A percentile compares a stretch with the other conserved stretches of the same genome.
phyloP scores from a whole-genome alignment of 2,888 invertebrate species.

The Agriopis aurantiaria region DNA sequence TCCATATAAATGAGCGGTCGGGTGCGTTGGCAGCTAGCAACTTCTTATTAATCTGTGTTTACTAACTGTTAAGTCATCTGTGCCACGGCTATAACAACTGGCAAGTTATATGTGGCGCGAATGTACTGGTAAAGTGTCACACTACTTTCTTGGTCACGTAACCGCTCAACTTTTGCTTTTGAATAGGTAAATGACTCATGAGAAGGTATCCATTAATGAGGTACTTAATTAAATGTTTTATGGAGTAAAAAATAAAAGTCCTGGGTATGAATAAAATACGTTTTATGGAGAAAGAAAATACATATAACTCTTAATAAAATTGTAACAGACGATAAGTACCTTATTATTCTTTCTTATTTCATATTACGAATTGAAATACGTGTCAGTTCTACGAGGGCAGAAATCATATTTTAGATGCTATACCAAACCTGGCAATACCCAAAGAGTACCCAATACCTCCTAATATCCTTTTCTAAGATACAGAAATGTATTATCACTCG shows the following conservation, averaged over 20 bases:
- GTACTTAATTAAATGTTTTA: not conserved
- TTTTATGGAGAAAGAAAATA: slow-evolving; percentile 6
- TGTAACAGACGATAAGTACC: not conserved
- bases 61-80: slow-evolving; percentile 27
- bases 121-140: slow-evolving; percentile 75
- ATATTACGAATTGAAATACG: too few relatives aligned
- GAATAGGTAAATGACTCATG: slow-evolving; percentile 53
- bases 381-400: too few relatives aligned
- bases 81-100: slow-evolving; percentile 14
- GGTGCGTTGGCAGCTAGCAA: slow-evolving; percentile 59
- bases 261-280: not conserved
- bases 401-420: not conserved
- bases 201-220: slow-evolving; percentile 38
- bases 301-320: not conserved
- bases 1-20: slow-evolving; percentile 82
- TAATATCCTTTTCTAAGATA: not conserved
- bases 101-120: slow-evolving; percentile 33
- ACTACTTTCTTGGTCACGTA: slow-evolving; percentile 72
- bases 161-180: slow-evolving; percentile 68
- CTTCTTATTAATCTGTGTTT: slow-evolving; percentile 26
- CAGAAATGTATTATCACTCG: slow-evolving; percentile 20
- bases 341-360: not conserved
- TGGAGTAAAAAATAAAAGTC: not conserved
- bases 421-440: not conserved
- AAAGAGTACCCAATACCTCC: not conserved